phyloP scores from a whole-genome alignment of 2,888 invertebrate species.

The Euplexia lucipara region DNA sequence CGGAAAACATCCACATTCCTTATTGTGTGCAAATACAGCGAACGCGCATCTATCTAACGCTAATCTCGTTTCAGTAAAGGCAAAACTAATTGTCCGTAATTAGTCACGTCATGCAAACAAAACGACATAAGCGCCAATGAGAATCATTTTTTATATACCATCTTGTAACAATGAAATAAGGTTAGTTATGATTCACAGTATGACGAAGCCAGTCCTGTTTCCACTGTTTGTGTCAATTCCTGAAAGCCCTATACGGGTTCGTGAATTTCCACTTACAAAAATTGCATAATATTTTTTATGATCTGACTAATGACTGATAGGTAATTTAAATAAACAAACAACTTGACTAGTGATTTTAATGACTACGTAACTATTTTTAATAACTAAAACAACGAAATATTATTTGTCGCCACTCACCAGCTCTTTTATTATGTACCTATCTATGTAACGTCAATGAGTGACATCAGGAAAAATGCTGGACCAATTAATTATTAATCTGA shows the following conservation, averaged over 20 bases:
- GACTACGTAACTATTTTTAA: not conserved
- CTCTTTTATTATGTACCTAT: no score
- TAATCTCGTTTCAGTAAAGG: constrained; percentile 62
- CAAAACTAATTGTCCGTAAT: constrained; percentile 61
- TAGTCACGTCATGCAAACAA: constrained; percentile 31
- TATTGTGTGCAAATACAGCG: constrained; percentile 61
- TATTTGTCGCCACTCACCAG: not conserved
- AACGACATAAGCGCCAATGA: constrained; percentile 37
- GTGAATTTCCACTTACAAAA: constrained; percentile 54
- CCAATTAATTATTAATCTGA: not conserved
- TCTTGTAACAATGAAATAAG: constrained; percentile 31
- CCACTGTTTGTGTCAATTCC: constrained; percentile 54
- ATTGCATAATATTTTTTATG: constrained; percentile 58
- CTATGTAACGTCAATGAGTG: not conserved
- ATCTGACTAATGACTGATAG: constrained; percentile 40
- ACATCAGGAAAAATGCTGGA: not conserved
- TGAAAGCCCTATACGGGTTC: constrained; percentile 50
- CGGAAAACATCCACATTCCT: constrained; percentile 48
- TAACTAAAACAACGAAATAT: constrained; percentile 3
- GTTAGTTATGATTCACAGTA: constrained; percentile 42
- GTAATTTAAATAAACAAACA: constrained; percentile 29
- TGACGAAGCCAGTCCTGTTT: constrained; percentile 47
- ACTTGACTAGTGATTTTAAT: constrained; percentile 14
- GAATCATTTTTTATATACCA: constrained; percentile 18
- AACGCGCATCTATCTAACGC: constrained; percentile 48